phyloP scores from a whole-genome alignment of 2,113 vertebrate genomes.

The Phodopus roborovskii region DNA sequence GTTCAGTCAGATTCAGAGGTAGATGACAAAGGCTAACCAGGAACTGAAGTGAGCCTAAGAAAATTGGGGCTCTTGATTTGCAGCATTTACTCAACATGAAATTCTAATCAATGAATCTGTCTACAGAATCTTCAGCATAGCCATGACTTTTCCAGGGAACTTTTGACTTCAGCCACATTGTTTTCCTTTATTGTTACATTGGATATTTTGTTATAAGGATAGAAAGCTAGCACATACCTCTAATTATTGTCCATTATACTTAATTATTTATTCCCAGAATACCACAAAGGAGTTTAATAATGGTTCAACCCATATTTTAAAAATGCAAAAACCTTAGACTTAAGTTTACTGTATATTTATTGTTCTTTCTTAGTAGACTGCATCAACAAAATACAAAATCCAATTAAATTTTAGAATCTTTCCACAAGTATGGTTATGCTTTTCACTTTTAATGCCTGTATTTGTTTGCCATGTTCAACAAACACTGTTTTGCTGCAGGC shows the following conservation, averaged over 20 bases:
- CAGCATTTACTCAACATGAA: no score
- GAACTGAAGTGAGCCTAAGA: background rate
- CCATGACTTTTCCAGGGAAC: background rate
- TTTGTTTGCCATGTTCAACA: background rate
- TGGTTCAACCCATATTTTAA: background rate
- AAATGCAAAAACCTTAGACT: background rate
- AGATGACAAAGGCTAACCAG: background rate
- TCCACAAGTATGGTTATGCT: background rate
- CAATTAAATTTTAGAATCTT: background rate
- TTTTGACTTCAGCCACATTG: background rate
- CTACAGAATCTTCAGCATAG: background rate
- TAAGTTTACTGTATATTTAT: background rate
- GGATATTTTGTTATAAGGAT: background rate
- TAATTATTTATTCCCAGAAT: background rate
- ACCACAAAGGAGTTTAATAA: background rate
- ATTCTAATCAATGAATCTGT: background rate
- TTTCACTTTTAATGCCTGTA: no score
- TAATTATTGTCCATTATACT: no score
- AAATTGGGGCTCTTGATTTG: no score
- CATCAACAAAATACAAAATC: background rate
- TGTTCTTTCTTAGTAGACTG: background rate
- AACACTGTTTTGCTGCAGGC: background rate
- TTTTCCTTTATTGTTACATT: background rate
- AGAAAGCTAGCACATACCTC: background rate
- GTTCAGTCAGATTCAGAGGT: background rate